These are phyloP conservation scores for Dinomys branickii DNA, from an alignment of 2,113 vertebrate genomes.

Conservation along the genomic window DNA sequence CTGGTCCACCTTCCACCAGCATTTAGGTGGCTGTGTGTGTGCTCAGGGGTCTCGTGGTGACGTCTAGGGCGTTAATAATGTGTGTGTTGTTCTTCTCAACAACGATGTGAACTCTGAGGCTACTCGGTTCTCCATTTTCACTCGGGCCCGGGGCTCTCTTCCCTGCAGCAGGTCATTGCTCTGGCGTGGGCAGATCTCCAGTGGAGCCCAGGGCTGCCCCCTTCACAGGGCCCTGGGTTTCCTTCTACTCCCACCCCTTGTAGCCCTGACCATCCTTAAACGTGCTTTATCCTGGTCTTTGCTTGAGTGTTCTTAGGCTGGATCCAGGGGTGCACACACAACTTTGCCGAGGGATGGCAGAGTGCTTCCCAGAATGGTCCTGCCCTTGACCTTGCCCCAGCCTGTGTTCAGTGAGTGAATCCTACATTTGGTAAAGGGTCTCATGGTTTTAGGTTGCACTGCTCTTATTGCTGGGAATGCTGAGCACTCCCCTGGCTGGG, in stretches of 20 bases:
- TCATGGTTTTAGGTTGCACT: too few species aligned
- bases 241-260: rapidly evolving
- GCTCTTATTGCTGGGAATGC: not conserved
- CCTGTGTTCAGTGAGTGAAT: not conserved
- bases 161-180: not conserved
- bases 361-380: not conserved
- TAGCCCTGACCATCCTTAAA: not conserved
- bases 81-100: not conserved
- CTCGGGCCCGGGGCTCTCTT: not conserved
- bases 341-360: not conserved
- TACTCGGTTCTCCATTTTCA: not conserved
- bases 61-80: rapidly evolving
- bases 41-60: not conserved
- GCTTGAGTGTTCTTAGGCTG: not conserved
- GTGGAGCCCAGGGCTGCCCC: rapidly evolving
- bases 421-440: too few species aligned
- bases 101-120: not conserved
- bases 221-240: not conserved
- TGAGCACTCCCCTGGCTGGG: too few species aligned
- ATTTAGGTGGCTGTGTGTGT: not conserved
- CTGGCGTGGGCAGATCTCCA: not conserved
- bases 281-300: not conserved
- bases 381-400: not conserved
- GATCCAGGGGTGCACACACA: rapidly evolving
- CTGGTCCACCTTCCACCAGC: not conserved